A percentile compares a stretch with the other conserved stretches of the same genome.
phyloP scores from a whole-genome alignment of 2,113 vertebrate genomes.

The Nettapus auritus region DNA sequence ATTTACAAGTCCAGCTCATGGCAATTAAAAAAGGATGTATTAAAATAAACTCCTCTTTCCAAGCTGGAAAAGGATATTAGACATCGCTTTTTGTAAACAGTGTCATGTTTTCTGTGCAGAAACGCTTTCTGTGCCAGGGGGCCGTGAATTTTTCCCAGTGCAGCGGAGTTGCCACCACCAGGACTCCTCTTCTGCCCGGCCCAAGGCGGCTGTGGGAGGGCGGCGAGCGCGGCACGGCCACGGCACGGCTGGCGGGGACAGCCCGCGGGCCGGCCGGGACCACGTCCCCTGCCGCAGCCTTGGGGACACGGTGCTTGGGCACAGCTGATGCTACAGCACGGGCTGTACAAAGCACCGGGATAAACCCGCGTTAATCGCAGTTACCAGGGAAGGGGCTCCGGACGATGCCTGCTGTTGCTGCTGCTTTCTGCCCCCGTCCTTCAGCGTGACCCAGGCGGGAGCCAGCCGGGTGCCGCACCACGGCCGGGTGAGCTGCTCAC shows the following conservation, averaged over 20 bases:
- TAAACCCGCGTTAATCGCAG: no score
- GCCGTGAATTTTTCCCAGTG: slow-evolving; percentile 27
- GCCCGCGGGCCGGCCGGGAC: no score
- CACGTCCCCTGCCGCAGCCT: no score
- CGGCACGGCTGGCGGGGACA: no score
- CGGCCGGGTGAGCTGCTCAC: accelerated
- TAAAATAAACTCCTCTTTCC: slow-evolving; percentile 70
- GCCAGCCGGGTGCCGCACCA: not conserved
- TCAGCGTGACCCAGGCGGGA: not conserved
- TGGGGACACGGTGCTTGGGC: no score
- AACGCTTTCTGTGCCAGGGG: slow-evolving; percentile 15
- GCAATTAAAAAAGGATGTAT: slow-evolving; percentile 75
- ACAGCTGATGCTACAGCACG: no score
- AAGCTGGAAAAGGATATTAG: slow-evolving; percentile 64
- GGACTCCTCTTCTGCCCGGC: not conserved
- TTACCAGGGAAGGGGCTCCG: no score
- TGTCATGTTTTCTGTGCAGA: slow-evolving; percentile 61
- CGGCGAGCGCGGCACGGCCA: not conserved
- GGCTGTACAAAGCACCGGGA: not conserved
- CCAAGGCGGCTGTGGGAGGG: not conserved
- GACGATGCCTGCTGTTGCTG: no score
- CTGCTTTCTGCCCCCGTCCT: no score
- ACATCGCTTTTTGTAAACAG: slow-evolving; percentile 37
- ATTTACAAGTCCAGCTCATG: slow-evolving; percentile 73
- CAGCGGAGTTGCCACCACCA: slow-evolving; percentile 30